Conservation (phyloP, 2,113 vertebrate genomes). For the Cynocephalus volans region DNA sequence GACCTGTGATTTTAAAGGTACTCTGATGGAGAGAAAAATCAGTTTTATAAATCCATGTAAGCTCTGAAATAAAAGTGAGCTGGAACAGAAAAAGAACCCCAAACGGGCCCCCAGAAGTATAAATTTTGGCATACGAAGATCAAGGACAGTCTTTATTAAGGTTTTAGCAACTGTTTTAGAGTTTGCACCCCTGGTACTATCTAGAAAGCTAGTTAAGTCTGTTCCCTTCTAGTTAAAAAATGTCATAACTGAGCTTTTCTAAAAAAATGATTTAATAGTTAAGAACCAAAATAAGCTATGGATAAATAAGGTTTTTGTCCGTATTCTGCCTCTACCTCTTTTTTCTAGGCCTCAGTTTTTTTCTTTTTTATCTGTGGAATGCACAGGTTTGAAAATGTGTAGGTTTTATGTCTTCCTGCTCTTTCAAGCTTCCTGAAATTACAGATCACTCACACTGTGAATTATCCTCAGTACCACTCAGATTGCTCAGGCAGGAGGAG, state of each 20-base stretch:
- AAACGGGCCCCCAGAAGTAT: background rate
- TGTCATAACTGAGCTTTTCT: background rate
- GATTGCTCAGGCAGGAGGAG: background rate
- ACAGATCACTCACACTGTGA: background rate
- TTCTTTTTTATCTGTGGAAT: background rate
- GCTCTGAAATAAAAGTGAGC: background rate
- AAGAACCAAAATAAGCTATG: background rate
- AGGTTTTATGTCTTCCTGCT: background rate
- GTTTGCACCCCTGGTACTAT: background rate
- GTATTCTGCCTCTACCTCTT: background rate
- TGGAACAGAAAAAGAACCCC: background rate
- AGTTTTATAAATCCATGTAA: background rate
- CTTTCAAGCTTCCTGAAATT: background rate
- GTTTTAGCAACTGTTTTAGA: background rate
- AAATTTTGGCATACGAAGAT: background rate
- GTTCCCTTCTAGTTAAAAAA: background rate
- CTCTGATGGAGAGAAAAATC: background rate
- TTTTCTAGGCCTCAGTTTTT: background rate
- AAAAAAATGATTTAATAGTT: background rate
- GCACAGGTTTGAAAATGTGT: background rate
- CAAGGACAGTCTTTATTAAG: background rate
- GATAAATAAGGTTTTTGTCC: background rate
- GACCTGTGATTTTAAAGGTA: constrained; percentile 22
- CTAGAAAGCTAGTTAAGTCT: background rate
- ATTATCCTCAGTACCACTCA: background rate